A percentile compares a stretch with the other conserved stretches of the same genome.
Evolutionary conservation across 2,113 vertebrate species (phyloP).

Genomic region (Catagonus wagneri): DNA sequence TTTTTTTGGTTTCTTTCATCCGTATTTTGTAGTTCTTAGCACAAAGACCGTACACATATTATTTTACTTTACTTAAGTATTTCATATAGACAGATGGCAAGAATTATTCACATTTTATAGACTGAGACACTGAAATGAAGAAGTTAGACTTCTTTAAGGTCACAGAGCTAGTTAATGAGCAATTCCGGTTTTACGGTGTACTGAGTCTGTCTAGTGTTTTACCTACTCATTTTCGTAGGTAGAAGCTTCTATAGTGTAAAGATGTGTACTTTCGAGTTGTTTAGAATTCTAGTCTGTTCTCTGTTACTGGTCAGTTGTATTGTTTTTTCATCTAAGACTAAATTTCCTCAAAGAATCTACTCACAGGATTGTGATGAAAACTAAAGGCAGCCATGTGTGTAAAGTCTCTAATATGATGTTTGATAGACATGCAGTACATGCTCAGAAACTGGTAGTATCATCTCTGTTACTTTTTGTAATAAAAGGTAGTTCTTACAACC

Average conservation of each 20-base stretch:
- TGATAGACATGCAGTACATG: background rate
- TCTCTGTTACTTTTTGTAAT: constrained; percentile 5
- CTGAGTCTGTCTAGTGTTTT: background rate
- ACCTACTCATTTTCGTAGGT: constrained; percentile 17
- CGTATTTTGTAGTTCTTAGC: constrained; percentile 8
- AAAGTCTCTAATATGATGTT: background rate
- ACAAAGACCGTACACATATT: background rate
- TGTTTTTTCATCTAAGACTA: constrained; percentile 3
- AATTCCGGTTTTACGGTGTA: constrained; percentile 28
- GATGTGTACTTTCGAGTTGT: background rate
- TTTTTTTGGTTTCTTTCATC: background rate
- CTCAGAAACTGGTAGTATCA: background rate
- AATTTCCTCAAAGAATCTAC: background rate
- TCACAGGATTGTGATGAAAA: background rate
- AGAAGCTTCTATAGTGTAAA: constrained; percentile 31
- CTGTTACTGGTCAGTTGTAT: background rate
- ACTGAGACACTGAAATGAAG: background rate
- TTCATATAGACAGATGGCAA: background rate
- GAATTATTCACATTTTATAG: constrained; percentile 11
- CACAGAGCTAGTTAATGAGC: background rate
- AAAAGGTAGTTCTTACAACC: constrained; percentile 24
- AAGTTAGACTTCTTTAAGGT: background rate
- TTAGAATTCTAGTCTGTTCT: background rate
- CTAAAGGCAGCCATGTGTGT: background rate
- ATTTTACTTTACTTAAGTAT: background rate